A percentile compares a stretch with the other conserved stretches of the same genome.
These are phyloP conservation scores for Agrypnia vestita DNA, from an alignment of 1,140 invertebrate species.

Conservation along the genomic window DNA sequence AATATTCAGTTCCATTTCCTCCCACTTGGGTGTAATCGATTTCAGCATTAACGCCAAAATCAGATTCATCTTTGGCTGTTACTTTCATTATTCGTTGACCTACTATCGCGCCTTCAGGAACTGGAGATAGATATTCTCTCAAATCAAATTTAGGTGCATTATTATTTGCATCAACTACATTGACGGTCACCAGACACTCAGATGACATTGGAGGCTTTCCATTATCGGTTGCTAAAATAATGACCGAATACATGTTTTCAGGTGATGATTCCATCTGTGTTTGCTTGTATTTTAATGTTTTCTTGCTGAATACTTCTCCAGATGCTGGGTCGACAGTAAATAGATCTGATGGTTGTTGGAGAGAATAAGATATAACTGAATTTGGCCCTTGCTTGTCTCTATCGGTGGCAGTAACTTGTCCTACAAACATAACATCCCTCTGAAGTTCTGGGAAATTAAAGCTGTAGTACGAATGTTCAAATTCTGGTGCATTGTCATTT, in stretches of 20 bases:
- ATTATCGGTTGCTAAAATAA: constrained; percentile 91
- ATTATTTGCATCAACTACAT: constrained; percentile 92
- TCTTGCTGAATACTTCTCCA: constrained; percentile 91
- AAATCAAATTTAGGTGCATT: constrained; percentile 88
- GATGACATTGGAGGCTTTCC: constrained; percentile 94
- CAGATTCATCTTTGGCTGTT: constrained; percentile 83
- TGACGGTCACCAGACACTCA: constrained; percentile 87
- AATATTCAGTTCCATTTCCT: constrained; percentile 87
- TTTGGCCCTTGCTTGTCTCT: constrained; percentile 95
- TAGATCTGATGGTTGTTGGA: constrained; percentile 91
- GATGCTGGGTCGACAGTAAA: constrained; percentile 93
- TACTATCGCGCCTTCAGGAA: constrained; percentile 83
- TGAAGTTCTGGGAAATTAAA: constrained; percentile 93
- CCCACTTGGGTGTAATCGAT: constrained; percentile 85
- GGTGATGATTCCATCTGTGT: constrained; percentile 84
- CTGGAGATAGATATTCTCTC: constrained; percentile 83
- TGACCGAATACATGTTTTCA: constrained; percentile 90
- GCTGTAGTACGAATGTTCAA: constrained; percentile 89
- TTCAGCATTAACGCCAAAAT: constrained; percentile 90
- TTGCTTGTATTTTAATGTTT: constrained; percentile 86
- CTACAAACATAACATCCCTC: constrained; percentile 84
- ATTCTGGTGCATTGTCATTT: constrained; percentile 95
- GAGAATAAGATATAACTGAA: constrained; percentile 92
- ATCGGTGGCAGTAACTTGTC: constrained; percentile 91
- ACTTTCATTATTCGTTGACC: constrained; percentile 84